Evolutionary conservation across 2,888 invertebrate species (phyloP).

Genomic region (Pyrocoelia pectoralis): DNA sequence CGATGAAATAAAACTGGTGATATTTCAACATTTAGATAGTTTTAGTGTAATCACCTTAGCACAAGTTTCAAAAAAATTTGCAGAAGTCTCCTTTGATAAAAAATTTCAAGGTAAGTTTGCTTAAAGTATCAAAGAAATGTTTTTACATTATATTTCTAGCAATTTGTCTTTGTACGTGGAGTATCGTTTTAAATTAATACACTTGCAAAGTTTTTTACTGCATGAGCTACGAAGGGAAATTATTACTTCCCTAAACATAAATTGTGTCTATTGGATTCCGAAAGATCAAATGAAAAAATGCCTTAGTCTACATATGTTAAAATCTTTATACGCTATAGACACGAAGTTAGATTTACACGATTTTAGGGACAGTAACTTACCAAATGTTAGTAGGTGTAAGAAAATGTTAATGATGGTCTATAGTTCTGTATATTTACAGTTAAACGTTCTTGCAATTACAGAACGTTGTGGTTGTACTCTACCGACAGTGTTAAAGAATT

Average conservation of each 20-base stretch:
- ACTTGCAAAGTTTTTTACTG: background rate
- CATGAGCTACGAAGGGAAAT: background rate
- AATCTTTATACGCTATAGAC: constrained; percentile 20
- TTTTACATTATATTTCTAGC: constrained; percentile 2
- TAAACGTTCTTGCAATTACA: constrained; percentile 8
- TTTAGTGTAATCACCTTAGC: constrained; percentile 9
- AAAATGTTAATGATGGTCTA: too few relatives aligned
- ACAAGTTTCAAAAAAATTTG: background rate
- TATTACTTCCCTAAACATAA: constrained; percentile 21
- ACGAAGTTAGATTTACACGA: constrained; percentile 6
- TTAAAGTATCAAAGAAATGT: background rate
- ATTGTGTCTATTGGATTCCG: too few relatives aligned
- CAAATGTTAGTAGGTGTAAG: constrained; percentile 12
- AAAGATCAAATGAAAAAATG: background rate
- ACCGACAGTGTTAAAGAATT: too few relatives aligned
- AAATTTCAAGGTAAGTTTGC: too few relatives aligned
- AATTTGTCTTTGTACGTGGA: background rate
- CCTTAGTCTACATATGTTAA: constrained; percentile 7
- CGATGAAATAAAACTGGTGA: constrained; percentile 15
- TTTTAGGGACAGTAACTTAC: background rate
- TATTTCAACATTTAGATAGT: constrained; percentile 12
- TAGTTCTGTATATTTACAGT: too few relatives aligned
- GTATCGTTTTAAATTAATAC: background rate
- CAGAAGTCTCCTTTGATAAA: constrained; percentile 6
- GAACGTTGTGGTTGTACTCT: too few relatives aligned